These are phyloP conservation scores for Scaptodrosophila lebanonensis DNA, from an alignment of 1,140 invertebrate genomes.

Conservation along the genomic window DNA sequence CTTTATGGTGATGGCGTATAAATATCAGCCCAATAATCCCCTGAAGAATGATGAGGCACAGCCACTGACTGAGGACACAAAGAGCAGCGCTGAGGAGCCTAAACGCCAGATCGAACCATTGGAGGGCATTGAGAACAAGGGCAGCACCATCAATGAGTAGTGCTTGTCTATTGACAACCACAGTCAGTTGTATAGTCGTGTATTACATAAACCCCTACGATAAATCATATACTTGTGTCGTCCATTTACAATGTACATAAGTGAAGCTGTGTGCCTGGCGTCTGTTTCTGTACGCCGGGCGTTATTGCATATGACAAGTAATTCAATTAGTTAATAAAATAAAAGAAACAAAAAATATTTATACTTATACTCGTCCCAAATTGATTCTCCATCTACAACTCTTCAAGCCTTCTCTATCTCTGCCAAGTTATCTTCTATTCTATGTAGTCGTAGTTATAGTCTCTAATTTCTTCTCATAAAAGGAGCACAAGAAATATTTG, in stretches of 20 bases:
- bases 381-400: not conserved
- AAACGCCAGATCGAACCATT: slow-evolving; percentile 26
- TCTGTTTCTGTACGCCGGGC: not conserved
- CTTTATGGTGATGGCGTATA: slow-evolving; percentile 86
- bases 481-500: too few relatives aligned
- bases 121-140: slow-evolving; percentile 60
- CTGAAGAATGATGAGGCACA: slow-evolving; percentile 31
- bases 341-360: slow-evolving; percentile 24
- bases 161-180: slow-evolving; percentile 1
- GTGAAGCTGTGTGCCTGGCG: slow-evolving; percentile 7
- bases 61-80: slow-evolving; percentile 42
- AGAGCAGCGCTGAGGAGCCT: not conserved
- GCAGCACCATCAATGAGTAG: slow-evolving; percentile 29
- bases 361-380: slow-evolving; percentile 13
- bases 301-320: slow-evolving; percentile 56
- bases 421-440: slow-evolving; percentile 2
- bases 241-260: slow-evolving; percentile 44
- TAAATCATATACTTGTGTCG: slow-evolving; percentile 7
- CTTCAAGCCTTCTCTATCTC: not conserved
- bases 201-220: slow-evolving; percentile 41
- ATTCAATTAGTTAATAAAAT: slow-evolving; percentile 40
- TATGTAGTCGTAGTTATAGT: too few relatives aligned
- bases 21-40: slow-evolving; percentile 80
- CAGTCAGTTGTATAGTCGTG: slow-evolving; percentile 34
- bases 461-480: too few relatives aligned